Evolutionary conservation across 2,797 vertebrate species (phyloP), one percentile per base, ranked within the genome.

Genomic region (Phylloscopus collybita): DNA sequence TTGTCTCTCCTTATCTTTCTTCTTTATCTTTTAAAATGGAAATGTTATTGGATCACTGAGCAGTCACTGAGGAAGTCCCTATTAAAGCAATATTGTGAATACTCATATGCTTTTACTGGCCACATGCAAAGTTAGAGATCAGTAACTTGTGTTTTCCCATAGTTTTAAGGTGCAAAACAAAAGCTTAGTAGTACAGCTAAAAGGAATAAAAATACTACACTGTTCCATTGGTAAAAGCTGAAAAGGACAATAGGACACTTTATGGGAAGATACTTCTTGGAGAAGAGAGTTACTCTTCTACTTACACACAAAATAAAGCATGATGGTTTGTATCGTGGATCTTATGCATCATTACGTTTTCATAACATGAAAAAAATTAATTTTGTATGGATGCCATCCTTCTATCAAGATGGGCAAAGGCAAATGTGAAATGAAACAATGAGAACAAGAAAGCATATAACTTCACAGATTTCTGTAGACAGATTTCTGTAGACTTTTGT

Each of bases 401-500:
- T 95, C 88, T 88, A 93, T 85, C 86, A 89, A 91, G 72, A 92
- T 21, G 54, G 61, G 70, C 45, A 86, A 64, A 91, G 22, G 50
- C 75, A 66, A 70, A 53, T 40, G 34, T 49, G 45, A 92, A 92
- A 89, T 25, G n/a, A 85, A 94, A 57, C 44, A 88, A 80, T 38
- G 22, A 82, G 54, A 71, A 84, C 51, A 94, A 71, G 54, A 93
- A 97, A 95, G 83, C 74, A 80, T 34, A 5, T 73, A 88, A 85
- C 38, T 84, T 86, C 56, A 66, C 32, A 47, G 81, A 82, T 76
- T 94, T 80, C 56, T 93, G 90, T 74, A 87, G 89, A 90, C 60
- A 47, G 81, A 82, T 76, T 94, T 80, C 56, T 93, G 90, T 74
- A 87, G 89, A 90, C 60, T 95, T 98, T 97, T 95, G 93, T 93